Evolutionary conservation across 2,113 vertebrate genomes (phyloP).

Genomic region (Trinectes maculatus): DNA sequence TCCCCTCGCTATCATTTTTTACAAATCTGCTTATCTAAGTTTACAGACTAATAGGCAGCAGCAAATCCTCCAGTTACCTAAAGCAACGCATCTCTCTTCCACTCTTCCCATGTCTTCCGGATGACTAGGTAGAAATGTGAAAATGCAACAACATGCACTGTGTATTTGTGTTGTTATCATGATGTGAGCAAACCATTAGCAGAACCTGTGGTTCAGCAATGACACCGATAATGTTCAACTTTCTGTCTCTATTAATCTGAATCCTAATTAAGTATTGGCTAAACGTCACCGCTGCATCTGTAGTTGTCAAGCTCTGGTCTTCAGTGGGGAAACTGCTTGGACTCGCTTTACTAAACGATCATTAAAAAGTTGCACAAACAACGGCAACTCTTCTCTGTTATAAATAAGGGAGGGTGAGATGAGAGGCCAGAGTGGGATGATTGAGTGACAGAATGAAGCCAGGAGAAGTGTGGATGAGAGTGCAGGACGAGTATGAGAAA

Average conservation of each 20-base stretch:
- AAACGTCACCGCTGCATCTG: neutral
- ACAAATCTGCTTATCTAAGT: neutral
- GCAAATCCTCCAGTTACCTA: neutral
- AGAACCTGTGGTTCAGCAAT: neutral
- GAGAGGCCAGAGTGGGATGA: constrained; percentile 36
- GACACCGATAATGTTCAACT: neutral
- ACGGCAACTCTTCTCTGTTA: constrained; percentile 16
- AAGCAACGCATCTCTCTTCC: constrained; percentile 1
- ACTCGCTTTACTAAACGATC: neutral
- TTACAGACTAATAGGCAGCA: constrained; percentile 5
- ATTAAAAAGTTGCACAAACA: constrained; percentile 6
- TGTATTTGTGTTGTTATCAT: too few relatives aligned
- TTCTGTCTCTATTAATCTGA: too few relatives aligned
- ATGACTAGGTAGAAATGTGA: constrained; percentile 25
- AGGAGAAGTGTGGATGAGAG: constrained; percentile 19
- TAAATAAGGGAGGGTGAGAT: constrained; percentile 59
- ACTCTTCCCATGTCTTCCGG: constrained; percentile 7
- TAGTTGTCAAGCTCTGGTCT: neutral
- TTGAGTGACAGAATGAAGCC: constrained; percentile 26
- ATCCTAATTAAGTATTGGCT: too few relatives aligned
- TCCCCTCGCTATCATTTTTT: neutral
- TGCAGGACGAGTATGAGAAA: constrained; percentile 3
- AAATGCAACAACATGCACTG: constrained; percentile 1
- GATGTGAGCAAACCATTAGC: constrained; percentile 8
- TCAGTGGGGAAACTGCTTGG: neutral